Base-by-base conservation (phyloP, 2,113 vertebrate genomes). In the Collichthys lucidus region DNA sequence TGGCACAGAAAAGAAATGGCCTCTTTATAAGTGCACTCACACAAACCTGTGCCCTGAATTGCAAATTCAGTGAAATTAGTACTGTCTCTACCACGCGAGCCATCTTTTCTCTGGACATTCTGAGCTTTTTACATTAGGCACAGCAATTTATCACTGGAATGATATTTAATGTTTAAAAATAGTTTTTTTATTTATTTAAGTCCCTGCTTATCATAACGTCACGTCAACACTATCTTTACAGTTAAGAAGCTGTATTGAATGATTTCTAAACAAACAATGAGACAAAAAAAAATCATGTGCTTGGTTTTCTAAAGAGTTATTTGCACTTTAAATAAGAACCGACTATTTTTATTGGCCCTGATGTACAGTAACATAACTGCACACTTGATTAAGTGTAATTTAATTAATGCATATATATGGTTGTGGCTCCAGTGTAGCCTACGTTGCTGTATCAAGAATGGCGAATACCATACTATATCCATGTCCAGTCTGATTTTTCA, bases 31-130 rank as follows among this genome's bases (percentile, higher is more conserved):
- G 24, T 60, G 53, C 59, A 46, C 26, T 55, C 49, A 49, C 46
- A 77, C 17, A 69, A 80, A 86, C 53, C 16, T 56, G 3, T 35
- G 29, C 26, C 29, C 29, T 79, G 22, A 74, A 87, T 49, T 42
- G 24, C 73, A 74, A 56, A 64, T 79, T 52, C 40, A 19, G 15
- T 42, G 19, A 71, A 52, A 67, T 77, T n/a, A 20, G 35, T 60
- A 44, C 8, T 31, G 20, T 55, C 53, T 67, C 60, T 31, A n/a
- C 8, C 78, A 66, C 29, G 55, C 26, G 52, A 35, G 26, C 12
- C 40, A 42, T 6, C 3, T 57, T 59, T 49, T 31, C 47, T 8
- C 20, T 52, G 69, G 44, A 59, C n/a, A 61, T 61, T 35, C 19
- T 74, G 56, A 73, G 35, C 16, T 31, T 46, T 64, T 64, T 9